These are phyloP conservation scores for Malthinus flaveolus DNA, from an alignment of 2,888 invertebrate species.

Conservation along the genomic window DNA sequence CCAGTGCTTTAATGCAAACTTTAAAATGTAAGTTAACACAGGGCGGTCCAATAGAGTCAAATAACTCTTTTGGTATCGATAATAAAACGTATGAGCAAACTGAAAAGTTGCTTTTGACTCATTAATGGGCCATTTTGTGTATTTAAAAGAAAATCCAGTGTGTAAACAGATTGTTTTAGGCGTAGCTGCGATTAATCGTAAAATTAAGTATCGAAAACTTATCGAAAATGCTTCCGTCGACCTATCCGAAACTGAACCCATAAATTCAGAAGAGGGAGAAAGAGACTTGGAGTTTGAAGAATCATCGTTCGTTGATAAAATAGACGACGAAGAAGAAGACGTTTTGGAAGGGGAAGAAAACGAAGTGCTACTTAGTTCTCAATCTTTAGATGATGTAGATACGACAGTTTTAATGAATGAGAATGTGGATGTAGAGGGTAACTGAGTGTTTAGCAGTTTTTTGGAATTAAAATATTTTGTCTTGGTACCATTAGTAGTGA, in stretches of 20 bases:
- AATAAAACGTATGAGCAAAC: neutral
- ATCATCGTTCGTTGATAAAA: neutral
- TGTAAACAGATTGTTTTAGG: constrained; percentile 28
- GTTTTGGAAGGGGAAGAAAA: neutral
- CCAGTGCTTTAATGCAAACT: constrained; percentile 38
- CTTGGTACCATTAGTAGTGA: neutral
- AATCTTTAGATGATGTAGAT: neutral
- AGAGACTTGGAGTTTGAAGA: constrained; percentile 7
- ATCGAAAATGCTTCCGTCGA: constrained; percentile 31
- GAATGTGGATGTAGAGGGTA: neutral
- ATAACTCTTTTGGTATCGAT: too few relatives aligned
- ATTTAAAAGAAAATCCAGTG: too few relatives aligned
- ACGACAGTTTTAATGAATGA: neutral
- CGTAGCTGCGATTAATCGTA: constrained; percentile 39
- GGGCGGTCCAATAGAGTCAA: too few relatives aligned
- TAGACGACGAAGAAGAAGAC: neutral
- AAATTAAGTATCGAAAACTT: constrained; percentile 35
- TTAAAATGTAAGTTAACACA: constrained; percentile 37
- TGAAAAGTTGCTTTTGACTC: too few relatives aligned
- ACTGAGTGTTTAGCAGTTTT: neutral
- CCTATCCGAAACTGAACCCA: neutral
- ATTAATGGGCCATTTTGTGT: too few relatives aligned
- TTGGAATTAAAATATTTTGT: neutral
- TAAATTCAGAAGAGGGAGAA: neutral
- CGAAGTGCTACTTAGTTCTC: neutral